These are phyloP conservation scores for Ypsolopha sequella DNA, from an alignment of 2,888 invertebrate genomes.

Conservation along the genomic window DNA sequence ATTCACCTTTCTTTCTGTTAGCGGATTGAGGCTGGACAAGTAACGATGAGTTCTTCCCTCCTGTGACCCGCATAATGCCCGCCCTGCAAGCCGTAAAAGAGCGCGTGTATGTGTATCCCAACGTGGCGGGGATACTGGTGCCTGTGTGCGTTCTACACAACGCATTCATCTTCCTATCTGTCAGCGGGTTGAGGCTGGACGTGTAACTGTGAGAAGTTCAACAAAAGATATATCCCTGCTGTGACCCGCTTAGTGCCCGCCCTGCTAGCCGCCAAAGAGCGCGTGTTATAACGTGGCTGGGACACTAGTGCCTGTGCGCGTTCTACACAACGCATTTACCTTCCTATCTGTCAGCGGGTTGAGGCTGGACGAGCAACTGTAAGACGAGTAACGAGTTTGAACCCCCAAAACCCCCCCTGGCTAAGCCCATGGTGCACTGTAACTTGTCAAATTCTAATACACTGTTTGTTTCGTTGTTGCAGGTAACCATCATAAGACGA, in stretches of 20 bases:
- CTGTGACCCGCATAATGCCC: constrained; percentile 9
- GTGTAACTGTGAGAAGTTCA: constrained; percentile 29
- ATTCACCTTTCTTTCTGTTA: constrained; percentile 86
- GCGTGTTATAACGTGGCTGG: constrained; percentile 70
- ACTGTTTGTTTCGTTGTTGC: constrained; percentile 21
- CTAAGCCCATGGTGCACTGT: no score
- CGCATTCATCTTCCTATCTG: constrained; percentile 85
- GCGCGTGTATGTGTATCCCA: constrained; percentile 39
- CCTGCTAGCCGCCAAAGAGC: constrained; percentile 25
- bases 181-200: constrained; percentile 83
- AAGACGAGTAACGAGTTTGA: no score
- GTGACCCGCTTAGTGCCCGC: constrained; percentile 13
- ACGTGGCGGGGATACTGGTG: constrained; percentile 79
- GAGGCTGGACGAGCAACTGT: constrained; percentile 72
- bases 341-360: constrained; percentile 88
- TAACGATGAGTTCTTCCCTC: constrained; percentile 20
- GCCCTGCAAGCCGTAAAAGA: constrained; percentile 23
- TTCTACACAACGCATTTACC: constrained; percentile 84
- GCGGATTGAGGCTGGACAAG: constrained; percentile 80
- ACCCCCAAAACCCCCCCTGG: no score
- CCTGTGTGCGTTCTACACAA: constrained; percentile 86
- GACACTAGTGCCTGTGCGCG: constrained; percentile 83
- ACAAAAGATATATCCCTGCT: no score
- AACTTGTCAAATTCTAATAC: neutral
- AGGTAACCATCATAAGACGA: constrained; percentile 35